These are phyloP conservation scores for Aleiodes leptofemur DNA, from an alignment of 2,888 invertebrate species.

Conservation along the genomic window DNA sequence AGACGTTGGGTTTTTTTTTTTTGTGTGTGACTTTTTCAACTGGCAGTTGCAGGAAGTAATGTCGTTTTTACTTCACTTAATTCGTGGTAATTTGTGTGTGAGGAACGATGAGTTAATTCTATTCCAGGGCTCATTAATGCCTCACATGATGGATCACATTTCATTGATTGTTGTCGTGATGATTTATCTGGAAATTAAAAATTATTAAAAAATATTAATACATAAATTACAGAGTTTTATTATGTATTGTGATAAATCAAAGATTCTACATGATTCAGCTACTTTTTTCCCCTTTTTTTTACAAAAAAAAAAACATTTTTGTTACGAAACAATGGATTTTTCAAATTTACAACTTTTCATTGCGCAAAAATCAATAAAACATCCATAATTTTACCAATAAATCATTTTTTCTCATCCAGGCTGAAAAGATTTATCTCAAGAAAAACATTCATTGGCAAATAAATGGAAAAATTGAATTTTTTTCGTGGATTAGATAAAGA, in stretches of 20 bases:
- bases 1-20: background rate
- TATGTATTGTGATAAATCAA: no score
- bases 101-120: constrained; percentile 67
- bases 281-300: no score
- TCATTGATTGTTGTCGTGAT: constrained; percentile 62
- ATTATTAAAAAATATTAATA: constrained; percentile 25
- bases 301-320: no score
- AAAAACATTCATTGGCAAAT: background rate
- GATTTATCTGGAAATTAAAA: constrained; percentile 62
- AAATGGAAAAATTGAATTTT: background rate
- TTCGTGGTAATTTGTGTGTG: constrained; percentile 68
- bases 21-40: constrained; percentile 57
- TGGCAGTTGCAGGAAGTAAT: constrained; percentile 68
- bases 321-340: no score
- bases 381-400: no score
- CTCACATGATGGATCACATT: constrained; percentile 61
- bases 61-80: constrained; percentile 71
- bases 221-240: background rate
- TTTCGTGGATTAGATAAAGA: no score
- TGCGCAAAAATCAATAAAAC: no score
- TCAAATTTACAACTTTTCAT: no score
- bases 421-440: background rate
- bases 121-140: constrained; percentile 60
- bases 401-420: no score
- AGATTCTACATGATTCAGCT: no score